These are phyloP conservation scores for Centropyge bicolor DNA, from an alignment of 2,797 vertebrate genomes.

Conservation along the genomic window DNA sequence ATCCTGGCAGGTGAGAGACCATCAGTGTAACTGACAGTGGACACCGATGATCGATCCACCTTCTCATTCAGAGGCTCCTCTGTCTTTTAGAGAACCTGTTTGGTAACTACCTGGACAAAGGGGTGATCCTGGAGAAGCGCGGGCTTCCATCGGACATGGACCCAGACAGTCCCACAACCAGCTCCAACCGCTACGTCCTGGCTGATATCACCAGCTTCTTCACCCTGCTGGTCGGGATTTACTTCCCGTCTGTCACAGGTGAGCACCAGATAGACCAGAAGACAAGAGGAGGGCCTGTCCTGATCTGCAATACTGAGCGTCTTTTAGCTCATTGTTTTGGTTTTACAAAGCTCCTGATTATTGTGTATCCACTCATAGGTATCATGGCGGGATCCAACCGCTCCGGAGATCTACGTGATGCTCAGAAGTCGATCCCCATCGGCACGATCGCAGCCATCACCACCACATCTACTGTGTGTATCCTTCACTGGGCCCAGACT, in stretches of 20 bases:
- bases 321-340: too few species aligned
- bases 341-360: background rate
- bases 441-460: conserved; percentile 97
- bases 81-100: conserved; percentile 92
- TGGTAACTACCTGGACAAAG: conserved; percentile 92
- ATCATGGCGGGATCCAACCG: conserved; percentile 99
- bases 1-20: conserved; percentile 90
- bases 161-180: conserved; percentile 77
- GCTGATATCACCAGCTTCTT: conserved; percentile 98
- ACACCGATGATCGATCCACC: background rate
- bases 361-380: conserved; percentile 81
- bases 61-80: background rate
- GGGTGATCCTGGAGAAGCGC: conserved; percentile 89
- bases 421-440: conserved; percentile 97
- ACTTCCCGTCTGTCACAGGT: conserved; percentile 99
- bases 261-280: conserved; percentile 31
- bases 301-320: too few species aligned
- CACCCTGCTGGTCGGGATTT: conserved; percentile 97
- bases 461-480: conserved; percentile 97
- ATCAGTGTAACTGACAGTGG: background rate
- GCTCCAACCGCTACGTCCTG: conserved; percentile 92
- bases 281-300: too few species aligned
- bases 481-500: conserved; percentile 83
- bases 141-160: conserved; percentile 82
- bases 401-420: conserved; percentile 95